Evolutionary conservation across 2,797 vertebrate species (phyloP).

Genomic region (Parauchenoglanis punctatus): DNA sequence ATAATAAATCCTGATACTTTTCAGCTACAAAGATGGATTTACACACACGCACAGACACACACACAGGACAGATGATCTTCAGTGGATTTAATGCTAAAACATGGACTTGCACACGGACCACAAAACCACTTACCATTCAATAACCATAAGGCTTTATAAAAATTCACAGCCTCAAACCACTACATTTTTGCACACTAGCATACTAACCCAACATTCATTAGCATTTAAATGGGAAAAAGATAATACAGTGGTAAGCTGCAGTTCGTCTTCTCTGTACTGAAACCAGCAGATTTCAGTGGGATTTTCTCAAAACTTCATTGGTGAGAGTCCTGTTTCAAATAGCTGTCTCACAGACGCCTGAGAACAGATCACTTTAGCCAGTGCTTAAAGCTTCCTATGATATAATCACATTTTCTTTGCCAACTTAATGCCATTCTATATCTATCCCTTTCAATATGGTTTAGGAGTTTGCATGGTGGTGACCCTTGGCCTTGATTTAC

Average conservation of each 20-base stretch:
- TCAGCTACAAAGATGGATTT: not conserved
- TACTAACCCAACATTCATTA: conserved; percentile 70
- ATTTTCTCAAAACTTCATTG: conserved; percentile 38
- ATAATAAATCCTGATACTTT: not conserved
- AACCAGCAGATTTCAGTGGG: conserved; percentile 62
- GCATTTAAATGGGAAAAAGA: conserved; percentile 83
- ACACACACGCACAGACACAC: not conserved
- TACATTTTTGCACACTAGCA: not conserved
- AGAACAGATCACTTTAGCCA: conserved; percentile 11
- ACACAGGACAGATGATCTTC: conserved; percentile 62
- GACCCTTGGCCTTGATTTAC: not conserved
- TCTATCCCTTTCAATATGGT: not conserved
- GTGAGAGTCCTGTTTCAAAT: conserved; percentile 11
- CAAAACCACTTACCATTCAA: conserved; percentile 46
- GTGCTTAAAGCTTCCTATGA: conserved; percentile 31
- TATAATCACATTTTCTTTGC: conserved; percentile 27
- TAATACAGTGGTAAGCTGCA: conserved; percentile 67
- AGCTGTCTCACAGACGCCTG: conserved; percentile 25
- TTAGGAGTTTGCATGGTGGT: not conserved
- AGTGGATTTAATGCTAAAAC: conserved; percentile 74
- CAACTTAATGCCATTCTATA: not conserved
- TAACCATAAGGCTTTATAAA: not conserved
- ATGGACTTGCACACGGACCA: conserved; percentile 67
- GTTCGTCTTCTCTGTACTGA: conserved; percentile 64
- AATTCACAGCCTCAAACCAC: not conserved